These are phyloP conservation scores for Coilia nasus DNA, from an alignment of 2,797 vertebrate genomes.

Conservation along the genomic window DNA sequence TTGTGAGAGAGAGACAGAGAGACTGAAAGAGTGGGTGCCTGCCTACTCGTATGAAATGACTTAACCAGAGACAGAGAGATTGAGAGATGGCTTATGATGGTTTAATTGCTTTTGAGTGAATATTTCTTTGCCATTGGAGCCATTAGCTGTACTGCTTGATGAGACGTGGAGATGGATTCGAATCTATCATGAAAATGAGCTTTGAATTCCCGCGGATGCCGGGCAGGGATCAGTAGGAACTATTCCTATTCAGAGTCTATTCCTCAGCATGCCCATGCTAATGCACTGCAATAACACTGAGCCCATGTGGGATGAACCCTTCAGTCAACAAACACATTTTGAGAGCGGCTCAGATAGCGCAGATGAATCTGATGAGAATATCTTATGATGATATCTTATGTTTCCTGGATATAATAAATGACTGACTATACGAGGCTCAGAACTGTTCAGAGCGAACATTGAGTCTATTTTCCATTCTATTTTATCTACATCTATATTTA, in stretches of 20 bases:
- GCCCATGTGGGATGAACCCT: background rate
- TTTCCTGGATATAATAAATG: background rate
- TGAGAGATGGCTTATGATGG: conserved; percentile 16
- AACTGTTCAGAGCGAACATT: background rate
- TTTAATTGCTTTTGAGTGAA: conserved; percentile 37
- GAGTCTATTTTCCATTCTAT: too few relatives aligned
- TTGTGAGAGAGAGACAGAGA: background rate
- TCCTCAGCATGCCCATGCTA: background rate
- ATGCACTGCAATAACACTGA: background rate
- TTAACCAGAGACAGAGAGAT: background rate
- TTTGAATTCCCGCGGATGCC: conserved; percentile 42
- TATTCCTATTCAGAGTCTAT: background rate
- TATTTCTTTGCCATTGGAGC: conserved; percentile 42
- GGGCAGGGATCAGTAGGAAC: background rate
- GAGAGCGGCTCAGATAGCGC: background rate
- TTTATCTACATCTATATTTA: too few relatives aligned
- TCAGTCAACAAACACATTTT: background rate
- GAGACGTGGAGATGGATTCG: conserved; percentile 38
- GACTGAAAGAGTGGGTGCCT: background rate
- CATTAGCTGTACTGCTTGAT: conserved; percentile 39
- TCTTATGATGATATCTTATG: background rate
- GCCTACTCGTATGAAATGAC: conserved; percentile 1
- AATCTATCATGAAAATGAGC: conserved; percentile 38
- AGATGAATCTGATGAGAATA: background rate
- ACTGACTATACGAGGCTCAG: background rate